Evolutionary conservation across 2,113 vertebrate genomes (phyloP).

Genomic region (Elephas maximus): DNA sequence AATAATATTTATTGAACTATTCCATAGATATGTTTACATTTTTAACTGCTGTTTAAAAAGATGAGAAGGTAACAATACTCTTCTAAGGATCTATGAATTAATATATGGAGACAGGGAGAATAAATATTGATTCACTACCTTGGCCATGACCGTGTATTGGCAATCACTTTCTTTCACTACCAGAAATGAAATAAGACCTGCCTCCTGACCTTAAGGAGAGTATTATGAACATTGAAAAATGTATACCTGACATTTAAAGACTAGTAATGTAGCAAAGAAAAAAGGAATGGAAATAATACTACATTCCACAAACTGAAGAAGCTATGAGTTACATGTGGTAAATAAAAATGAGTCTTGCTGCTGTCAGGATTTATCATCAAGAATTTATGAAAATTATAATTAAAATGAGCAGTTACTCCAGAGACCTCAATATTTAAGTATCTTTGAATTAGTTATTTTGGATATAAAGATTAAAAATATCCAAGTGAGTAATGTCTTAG

Average conservation of each 20-base stretch:
- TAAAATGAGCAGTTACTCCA: not conserved
- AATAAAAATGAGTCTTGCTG: not conserved
- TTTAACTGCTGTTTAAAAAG: not conserved
- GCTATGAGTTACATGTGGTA: not conserved
- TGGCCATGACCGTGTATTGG: not conserved
- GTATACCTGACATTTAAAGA: not conserved
- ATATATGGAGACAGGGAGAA: not conserved
- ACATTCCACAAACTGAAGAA: not conserved
- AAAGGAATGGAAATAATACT: slow-evolving; percentile 10
- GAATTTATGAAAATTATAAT: slow-evolving; percentile 50
- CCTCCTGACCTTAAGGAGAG: not conserved
- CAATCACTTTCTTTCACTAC: not conserved
- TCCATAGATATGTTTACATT: not conserved
- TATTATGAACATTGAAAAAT: not conserved
- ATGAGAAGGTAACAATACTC: not conserved
- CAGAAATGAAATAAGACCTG: not conserved
- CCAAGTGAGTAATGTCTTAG: not conserved
- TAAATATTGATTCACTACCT: slow-evolving; percentile 19
- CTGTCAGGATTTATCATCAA: slow-evolving; percentile 7
- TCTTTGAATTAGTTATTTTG: not conserved
- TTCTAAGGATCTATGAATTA: not conserved
- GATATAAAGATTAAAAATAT: slow-evolving; percentile 15
- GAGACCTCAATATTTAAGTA: slow-evolving; percentile 19
- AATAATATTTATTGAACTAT: not conserved
- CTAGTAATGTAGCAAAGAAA: not conserved